Evolutionary conservation across 2,888 invertebrate genomes (phyloP), one percentile per base, ranked within the genome.

Genomic region (Brachyptera risi): DNA sequence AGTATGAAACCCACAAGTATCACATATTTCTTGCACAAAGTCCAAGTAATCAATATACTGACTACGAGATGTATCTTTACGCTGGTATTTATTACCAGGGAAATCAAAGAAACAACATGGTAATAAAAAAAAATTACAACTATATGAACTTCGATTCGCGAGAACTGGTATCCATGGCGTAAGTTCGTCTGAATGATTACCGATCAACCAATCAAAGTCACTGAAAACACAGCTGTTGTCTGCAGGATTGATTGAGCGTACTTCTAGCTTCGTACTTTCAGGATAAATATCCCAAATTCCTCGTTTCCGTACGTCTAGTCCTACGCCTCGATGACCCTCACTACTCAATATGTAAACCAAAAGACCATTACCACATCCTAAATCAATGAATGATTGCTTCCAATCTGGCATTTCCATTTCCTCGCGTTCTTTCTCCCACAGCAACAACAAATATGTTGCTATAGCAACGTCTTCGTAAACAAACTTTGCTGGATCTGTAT

Each of bases 141-240:
- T 78, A 59, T 81, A 83, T 0, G 88, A 88, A 76, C 89, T 88
- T 60, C 82, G 81, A 0, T 92, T 85, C 24, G 97, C 89, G 68
- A 98, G 86, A 0, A 97, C 87, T 19, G 98, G 96, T 69, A 99
- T 87, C 98, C 98, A 99, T 1, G 97, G 96, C 7, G 98, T 97
- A n/a, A 99, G 77, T 74, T 99, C 98, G 79, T 99, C 99, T 13
- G 96, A 96, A 79, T 99, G 99, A 76, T 99, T 99, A 57, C 98
- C 99, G 73, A 99, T 95, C 56, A 99, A 77, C 96, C 96, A 96
- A 71, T 94, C 90, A 26, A 81, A 81, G n/a, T 86, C 81, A 7
- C 87, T 83, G 70, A 88, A 92, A 44, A 83, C 71, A 64, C 80
- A 80, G 56, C 80, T 73, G 65, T n/a, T n/a, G n/a, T 85, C 82